Evolutionary conservation across 2,797 vertebrate species (phyloP).

Genomic region (Anniella stebbinsi): DNA sequence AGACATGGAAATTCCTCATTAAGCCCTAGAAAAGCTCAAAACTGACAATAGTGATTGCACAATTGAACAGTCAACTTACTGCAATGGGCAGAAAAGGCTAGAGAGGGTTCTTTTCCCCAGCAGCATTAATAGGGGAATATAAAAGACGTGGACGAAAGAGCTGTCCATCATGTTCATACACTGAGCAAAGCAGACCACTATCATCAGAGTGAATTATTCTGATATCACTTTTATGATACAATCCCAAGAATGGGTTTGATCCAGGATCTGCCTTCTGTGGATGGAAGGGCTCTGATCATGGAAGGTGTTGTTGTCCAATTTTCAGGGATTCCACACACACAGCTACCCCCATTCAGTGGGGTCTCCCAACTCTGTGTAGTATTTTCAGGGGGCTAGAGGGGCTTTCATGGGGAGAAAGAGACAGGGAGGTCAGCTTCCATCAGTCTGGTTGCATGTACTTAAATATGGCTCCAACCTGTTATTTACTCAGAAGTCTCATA

Average conservation of each 20-base stretch:
- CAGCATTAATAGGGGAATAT: not conserved
- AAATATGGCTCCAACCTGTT: no score
- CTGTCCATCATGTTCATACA: not conserved
- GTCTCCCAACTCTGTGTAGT: no score
- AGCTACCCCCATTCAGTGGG: no score
- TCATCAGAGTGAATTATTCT: not conserved
- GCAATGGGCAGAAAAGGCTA: not conserved
- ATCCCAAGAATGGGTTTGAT: not conserved
- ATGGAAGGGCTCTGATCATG: no score
- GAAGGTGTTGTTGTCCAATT: no score
- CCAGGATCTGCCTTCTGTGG: no score
- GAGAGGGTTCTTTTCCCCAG: not conserved
- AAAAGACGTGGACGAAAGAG: not conserved
- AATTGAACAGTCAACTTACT: not conserved
- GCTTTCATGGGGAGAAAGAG: no score
- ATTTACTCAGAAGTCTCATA: not conserved
- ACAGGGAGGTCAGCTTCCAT: no score
- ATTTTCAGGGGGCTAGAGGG: no score
- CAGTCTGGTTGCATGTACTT: no score
- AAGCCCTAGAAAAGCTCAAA: constrained; percentile 3
- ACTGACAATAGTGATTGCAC: not conserved
- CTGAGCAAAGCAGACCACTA: not conserved
- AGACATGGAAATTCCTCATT: not conserved
- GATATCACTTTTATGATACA: not conserved
- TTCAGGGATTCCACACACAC: no score